phyloP scores from a whole-genome alignment of 2,113 vertebrate genomes.

The Halcyon malimbica region DNA sequence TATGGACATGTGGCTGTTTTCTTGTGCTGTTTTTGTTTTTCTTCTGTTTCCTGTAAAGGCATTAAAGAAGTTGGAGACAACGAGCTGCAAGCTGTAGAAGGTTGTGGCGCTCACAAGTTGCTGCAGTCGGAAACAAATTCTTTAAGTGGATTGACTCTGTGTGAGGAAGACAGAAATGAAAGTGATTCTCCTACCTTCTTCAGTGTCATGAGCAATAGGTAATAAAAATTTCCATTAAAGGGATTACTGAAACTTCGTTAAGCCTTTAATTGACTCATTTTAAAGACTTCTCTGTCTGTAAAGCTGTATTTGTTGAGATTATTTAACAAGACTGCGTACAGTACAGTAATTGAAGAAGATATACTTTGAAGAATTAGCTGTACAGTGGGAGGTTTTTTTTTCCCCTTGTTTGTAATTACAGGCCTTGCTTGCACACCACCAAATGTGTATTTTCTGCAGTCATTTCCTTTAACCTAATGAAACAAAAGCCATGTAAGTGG shows the following conservation, averaged over 20 bases:
- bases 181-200: conserved; percentile 87
- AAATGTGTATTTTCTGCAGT: background rate
- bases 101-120: conserved; percentile 24
- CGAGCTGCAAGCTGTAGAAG: conserved; percentile 32
- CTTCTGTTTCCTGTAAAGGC: conserved; percentile 22
- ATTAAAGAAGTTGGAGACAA: conserved; percentile 29
- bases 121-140: background rate
- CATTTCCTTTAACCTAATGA: background rate
- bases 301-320: background rate
- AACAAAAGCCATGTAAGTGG: background rate
- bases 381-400: background rate
- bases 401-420: background rate
- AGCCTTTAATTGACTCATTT: background rate
- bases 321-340: background rate
- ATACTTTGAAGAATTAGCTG: background rate
- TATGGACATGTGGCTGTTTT: background rate
- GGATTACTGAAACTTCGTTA: background rate
- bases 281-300: background rate
- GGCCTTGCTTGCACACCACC: background rate
- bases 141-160: background rate
- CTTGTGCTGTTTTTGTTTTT: background rate
- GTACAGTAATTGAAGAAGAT: background rate
- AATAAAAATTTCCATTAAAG: conserved; percentile 52
- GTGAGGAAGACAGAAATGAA: conserved; percentile 62
- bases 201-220: conserved; percentile 97